Percentiles rank a stretch among this genome's conserved stretches.
Evolutionary conservation across 2,797 vertebrate genomes (phyloP).

Genomic region (Diplodus sargus): DNA sequence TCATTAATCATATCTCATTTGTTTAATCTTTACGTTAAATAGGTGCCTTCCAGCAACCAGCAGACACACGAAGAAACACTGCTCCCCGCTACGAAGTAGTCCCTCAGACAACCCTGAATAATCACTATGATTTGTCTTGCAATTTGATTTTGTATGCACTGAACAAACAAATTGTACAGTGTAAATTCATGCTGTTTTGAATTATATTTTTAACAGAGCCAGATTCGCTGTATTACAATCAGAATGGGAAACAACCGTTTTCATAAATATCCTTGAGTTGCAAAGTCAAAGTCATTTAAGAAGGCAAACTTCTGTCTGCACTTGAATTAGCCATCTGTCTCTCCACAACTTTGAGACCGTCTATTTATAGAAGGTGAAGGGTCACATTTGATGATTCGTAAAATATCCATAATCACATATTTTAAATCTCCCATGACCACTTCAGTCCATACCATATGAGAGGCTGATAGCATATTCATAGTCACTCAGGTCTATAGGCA

Average conservation of each 20-base stretch:
- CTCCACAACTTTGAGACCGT: slow-evolving; percentile 43
- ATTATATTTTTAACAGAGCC: neutral
- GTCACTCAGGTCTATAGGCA: slow-evolving; percentile 63
- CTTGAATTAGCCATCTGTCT: slow-evolving; percentile 37
- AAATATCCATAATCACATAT: slow-evolving; percentile 80
- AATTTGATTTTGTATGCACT: neutral
- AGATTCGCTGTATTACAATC: neutral
- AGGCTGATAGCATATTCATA: slow-evolving; percentile 80
- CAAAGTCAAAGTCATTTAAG: slow-evolving; percentile 39
- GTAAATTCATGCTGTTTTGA: neutral
- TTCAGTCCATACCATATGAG: slow-evolving; percentile 61
- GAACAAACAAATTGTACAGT: neutral
- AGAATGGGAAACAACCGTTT: neutral
- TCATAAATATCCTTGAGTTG: slow-evolving; percentile 6
- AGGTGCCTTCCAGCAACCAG: neutral
- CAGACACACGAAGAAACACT: neutral
- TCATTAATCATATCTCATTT: neutral
- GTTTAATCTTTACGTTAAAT: too few species aligned
- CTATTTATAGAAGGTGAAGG: slow-evolving; percentile 75
- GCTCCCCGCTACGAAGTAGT: neutral
- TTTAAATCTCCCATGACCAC: slow-evolving; percentile 67
- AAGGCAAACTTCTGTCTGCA: slow-evolving; percentile 47
- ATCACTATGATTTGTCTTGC: neutral
- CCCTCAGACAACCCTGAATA: neutral
- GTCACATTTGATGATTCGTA: slow-evolving; percentile 70